Base-by-base conservation (phyloP, 2,113 vertebrate genomes). In the Uria lomvia region DNA sequence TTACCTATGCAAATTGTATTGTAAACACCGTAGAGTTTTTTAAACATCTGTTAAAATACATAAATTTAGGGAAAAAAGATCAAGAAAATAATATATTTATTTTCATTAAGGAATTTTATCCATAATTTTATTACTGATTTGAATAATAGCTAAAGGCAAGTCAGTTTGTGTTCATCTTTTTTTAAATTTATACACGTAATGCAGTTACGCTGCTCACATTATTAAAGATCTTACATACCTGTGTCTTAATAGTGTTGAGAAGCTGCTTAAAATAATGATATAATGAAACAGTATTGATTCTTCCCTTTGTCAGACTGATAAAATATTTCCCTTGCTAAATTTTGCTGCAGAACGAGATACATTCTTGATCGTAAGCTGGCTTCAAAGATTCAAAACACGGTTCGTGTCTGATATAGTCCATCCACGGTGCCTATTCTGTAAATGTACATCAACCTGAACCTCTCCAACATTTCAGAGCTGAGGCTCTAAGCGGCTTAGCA, bases 401-500 rank as follows among this genome's bases (percentile, higher is more conserved):
- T 67, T 92, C 32, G 8, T 43, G 22, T 85, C 88, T 77, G 62
- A 23, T 49, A 36, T 1, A 78, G 79, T 78, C 76, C 34, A 2
- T 50, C 68, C 50, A 27, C 30, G 45, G 49, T 86, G 85, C n/a
- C 55, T 63, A 6, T 65, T 36, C 72, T 83, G 80, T 77, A 85
- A 87, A 60, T 50, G 27, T 30, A 55, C 59, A 83, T 93, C 85
- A 85, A 52, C 75, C 67, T 77, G 83, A 97, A 93, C 74, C 93
- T 95, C 83, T 72, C 76, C 73, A 93, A 32, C 83, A 77, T 93
- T 96, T 94, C 91, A 93, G 72, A 92, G 67, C 83, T 0, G 12
- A 76, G 83, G 42, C 63, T 82, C 20, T 97, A 97, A 97, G 96
- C 94, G 90, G 97, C 94, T 97, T 97, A 97, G 91, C 87, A 97